These are phyloP conservation scores for Tipula confusa DNA, from an alignment of 2,888 invertebrate genomes.

Conservation along the genomic window DNA sequence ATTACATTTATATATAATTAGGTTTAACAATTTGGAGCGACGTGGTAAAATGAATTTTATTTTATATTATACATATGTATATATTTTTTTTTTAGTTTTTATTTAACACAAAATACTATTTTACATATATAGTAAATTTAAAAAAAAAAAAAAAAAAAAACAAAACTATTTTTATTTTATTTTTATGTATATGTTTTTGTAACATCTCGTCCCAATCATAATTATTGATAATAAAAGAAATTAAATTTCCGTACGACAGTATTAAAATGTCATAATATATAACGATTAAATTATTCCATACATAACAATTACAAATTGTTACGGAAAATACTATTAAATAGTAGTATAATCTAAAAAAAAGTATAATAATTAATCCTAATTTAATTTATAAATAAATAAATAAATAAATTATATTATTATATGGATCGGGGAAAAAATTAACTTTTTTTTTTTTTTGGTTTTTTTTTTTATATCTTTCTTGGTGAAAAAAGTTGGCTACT, in stretches of 20 bases:
- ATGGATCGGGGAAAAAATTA: slow-evolving; percentile 31
- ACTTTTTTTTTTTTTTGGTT: slow-evolving; percentile 12
- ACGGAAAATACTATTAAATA: slow-evolving; percentile 20
- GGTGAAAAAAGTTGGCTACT: slow-evolving; percentile 33
- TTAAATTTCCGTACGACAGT: neutral
- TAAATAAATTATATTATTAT: slow-evolving; percentile 30
- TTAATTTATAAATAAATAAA: slow-evolving; percentile 15
- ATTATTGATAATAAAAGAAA: neutral
- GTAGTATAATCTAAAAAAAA: slow-evolving; percentile 29
- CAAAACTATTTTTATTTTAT: too few species aligned
- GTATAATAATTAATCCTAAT: slow-evolving; percentile 26
- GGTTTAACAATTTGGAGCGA: neutral
- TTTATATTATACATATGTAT: neutral
- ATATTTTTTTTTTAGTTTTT: neutral
- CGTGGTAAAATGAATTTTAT: neutral
- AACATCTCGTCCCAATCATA: neutral
- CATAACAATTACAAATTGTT: neutral
- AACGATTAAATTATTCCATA: neutral
- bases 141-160: neutral
- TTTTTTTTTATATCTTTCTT: slow-evolving; percentile 5
- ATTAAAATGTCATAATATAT: neutral
- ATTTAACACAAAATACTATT: neutral
- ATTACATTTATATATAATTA: neutral
- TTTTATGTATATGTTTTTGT: too few species aligned
- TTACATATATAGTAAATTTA: neutral